phyloP scores from a whole-genome alignment of 2,113 vertebrate genomes.

The Furnarius figulus region DNA sequence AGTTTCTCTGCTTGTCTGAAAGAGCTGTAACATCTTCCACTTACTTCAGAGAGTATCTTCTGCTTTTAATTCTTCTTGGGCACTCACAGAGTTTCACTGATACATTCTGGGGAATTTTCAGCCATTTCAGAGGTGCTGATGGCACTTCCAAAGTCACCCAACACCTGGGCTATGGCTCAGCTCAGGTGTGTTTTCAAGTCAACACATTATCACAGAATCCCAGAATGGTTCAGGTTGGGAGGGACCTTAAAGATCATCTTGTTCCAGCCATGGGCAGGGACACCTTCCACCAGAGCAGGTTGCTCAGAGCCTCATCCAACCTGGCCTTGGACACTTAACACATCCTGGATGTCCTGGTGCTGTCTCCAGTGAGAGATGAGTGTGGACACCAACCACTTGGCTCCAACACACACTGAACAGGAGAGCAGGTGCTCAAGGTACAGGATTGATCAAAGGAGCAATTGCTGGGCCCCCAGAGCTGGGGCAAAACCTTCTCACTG shows the following conservation, averaged over 20 bases:
- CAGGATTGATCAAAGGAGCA: neutral
- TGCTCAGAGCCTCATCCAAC: neutral
- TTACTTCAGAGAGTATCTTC: accelerated
- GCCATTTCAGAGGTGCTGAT: neutral
- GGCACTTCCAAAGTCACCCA: neutral
- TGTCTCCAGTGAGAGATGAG: neutral
- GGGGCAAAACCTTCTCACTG: neutral
- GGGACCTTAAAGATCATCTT: neutral
- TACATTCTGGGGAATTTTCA: neutral
- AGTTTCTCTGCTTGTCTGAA: neutral
- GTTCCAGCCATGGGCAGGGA: neutral
- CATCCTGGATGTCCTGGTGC: accelerated
- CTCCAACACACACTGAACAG: accelerated
- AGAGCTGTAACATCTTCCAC: neutral
- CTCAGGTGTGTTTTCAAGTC: neutral
- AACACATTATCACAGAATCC: neutral
- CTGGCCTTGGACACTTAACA: neutral
- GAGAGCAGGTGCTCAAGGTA: neutral
- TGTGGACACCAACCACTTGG: neutral
- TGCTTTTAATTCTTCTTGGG: neutral
- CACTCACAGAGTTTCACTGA: neutral
- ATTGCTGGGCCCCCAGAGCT: neutral
- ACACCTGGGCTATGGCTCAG: neutral
- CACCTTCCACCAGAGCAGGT: neutral
- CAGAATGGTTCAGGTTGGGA: neutral